These are phyloP conservation scores for Acanthosepion esculentum DNA, from an alignment of 2,888 invertebrate species.

Conservation along the genomic window DNA sequence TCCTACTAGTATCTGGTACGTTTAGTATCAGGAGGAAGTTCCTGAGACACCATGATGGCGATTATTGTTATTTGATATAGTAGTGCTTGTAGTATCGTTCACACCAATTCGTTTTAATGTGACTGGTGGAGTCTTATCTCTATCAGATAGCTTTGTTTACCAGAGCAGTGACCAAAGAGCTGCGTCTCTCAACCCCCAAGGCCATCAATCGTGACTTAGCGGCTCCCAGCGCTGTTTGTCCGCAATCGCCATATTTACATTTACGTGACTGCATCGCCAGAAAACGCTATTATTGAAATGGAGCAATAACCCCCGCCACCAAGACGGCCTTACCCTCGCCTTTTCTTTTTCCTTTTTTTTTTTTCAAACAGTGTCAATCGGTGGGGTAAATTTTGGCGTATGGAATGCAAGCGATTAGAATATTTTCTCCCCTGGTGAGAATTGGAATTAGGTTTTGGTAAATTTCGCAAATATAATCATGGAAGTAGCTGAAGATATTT, in stretches of 20 bases:
- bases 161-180: background rate
- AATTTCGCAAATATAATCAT: background rate
- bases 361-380: background rate
- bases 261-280: background rate
- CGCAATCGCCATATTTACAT: background rate
- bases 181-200: background rate
- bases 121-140: background rate
- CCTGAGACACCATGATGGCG: too few relatives aligned
- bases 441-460: background rate
- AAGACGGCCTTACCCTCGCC: background rate
- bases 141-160: background rate
- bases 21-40: too few relatives aligned
- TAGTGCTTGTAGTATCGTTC: background rate
- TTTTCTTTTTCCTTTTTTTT: background rate
- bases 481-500: background rate
- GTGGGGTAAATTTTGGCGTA: background rate
- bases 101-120: background rate
- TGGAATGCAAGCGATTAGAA: background rate
- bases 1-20: too few relatives aligned
- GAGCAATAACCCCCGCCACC: background rate
- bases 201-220: conserved; percentile 22
- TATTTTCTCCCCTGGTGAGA: background rate
- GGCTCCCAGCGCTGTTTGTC: background rate
- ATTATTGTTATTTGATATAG: too few relatives aligned
- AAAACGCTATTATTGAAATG: background rate